Conservation (phyloP, 2,888 invertebrate genomes). For the Tinea pellionella region DNA sequence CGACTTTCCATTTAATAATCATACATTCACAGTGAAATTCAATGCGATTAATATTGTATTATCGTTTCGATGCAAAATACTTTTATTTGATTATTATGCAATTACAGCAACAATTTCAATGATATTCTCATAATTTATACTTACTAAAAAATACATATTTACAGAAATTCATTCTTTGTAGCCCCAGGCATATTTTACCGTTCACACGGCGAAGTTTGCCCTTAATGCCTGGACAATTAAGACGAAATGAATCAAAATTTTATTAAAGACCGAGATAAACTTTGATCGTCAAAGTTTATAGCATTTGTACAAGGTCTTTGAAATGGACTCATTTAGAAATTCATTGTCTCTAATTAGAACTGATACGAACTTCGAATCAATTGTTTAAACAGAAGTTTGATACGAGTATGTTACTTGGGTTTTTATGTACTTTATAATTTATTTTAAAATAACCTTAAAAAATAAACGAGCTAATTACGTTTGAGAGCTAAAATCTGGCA, state of each 20-base stretch:
- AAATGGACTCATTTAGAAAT: neutral
- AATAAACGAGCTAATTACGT: too few species aligned
- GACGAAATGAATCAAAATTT: slow-evolving; percentile 66
- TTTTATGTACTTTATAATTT: too few species aligned
- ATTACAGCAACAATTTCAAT: neutral
- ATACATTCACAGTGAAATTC: neutral
- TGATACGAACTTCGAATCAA: neutral
- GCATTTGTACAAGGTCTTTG: neutral
- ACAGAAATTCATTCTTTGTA: neutral
- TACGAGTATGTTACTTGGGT: too few species aligned
- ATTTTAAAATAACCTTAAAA: too few species aligned
- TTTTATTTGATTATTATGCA: neutral
- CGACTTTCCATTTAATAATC: neutral
- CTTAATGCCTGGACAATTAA: slow-evolving; percentile 56
- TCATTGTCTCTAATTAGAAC: neutral
- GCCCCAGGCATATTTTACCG: neutral
- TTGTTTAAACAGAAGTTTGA: too few species aligned
- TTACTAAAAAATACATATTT: neutral
- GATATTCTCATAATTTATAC: neutral
- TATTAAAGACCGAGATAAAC: slow-evolving; percentile 59
- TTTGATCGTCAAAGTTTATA: slow-evolving; percentile 55
- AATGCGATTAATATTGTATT: neutral
- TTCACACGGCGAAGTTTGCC: slow-evolving; percentile 34
- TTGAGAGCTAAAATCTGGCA: neutral
- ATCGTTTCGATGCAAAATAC: neutral